These are phyloP conservation scores for Scolopax rusticola DNA, from an alignment of 2,797 vertebrate genomes.

Conservation along the genomic window DNA sequence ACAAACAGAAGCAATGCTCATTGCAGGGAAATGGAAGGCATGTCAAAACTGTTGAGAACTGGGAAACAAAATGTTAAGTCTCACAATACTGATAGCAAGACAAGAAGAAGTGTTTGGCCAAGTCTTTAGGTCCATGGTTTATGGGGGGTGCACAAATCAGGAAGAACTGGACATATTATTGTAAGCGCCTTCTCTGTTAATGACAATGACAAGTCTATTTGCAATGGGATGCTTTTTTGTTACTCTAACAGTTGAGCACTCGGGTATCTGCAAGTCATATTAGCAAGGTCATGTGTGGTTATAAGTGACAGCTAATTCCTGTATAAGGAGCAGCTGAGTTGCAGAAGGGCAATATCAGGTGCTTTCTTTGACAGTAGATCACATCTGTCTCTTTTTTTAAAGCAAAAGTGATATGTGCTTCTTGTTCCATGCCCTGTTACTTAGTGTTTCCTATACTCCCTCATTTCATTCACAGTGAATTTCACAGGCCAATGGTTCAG, in stretches of 20 bases:
- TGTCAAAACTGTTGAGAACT: neutral
- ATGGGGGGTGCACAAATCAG: neutral
- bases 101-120: accelerated
- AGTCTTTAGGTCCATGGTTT: neutral
- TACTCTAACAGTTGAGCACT: neutral
- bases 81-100: neutral
- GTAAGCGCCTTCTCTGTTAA: neutral
- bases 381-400: neutral
- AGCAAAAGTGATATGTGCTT: neutral
- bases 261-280: neutral
- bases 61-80: neutral
- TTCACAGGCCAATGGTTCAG: neutral
- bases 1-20: accelerated
- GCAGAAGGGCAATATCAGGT: neutral
- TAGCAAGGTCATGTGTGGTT: neutral
- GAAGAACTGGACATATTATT: neutral
- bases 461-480: neutral
- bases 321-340: neutral
- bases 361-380: neutral
- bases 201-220: neutral
- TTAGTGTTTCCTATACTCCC: neutral
- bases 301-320: neutral
- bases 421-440: neutral
- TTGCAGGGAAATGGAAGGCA: neutral
- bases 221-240: neutral